Percentiles rank a stretch among this genome's conserved stretches.
Evolutionary conservation across 2,113 vertebrate genomes (phyloP).

Genomic region (Papio anubis): DNA sequence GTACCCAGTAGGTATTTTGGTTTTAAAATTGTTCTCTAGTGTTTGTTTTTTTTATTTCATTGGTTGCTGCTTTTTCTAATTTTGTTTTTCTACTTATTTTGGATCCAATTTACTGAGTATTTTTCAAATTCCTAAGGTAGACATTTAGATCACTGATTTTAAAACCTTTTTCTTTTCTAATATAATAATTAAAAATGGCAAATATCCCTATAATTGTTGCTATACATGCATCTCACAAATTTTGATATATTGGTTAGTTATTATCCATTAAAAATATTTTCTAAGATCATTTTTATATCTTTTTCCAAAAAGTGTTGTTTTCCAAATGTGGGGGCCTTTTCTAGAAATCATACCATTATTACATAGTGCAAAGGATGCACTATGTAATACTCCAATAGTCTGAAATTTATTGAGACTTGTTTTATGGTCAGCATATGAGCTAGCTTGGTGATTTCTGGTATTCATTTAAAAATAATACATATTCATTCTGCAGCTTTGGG

Average conservation of each 20-base stretch:
- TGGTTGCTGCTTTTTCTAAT: not conserved
- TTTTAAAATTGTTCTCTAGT: not conserved
- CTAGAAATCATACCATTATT: not conserved
- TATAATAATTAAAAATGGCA: not conserved
- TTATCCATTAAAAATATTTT: not conserved
- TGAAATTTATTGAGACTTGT: not conserved
- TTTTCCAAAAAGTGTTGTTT: not conserved
- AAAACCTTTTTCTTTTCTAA: not conserved
- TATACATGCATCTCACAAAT: not conserved
- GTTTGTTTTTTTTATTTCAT: not conserved
- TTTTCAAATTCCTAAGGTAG: not conserved
- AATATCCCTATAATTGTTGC: not conserved
- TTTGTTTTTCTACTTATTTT: not conserved
- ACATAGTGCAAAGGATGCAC: not conserved
- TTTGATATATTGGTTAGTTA: not conserved
- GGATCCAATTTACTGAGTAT: not conserved
- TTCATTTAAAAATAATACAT: not conserved
- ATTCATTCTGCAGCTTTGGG: not conserved
- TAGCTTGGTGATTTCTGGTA: not conserved
- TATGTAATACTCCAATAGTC: not conserved
- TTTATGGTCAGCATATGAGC: not conserved
- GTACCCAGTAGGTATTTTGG: not conserved
- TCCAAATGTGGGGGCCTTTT: not conserved
- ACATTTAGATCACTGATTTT: not conserved
- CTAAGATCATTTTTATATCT: not conserved